Base-by-base conservation (phyloP, 2,797 vertebrate species). In the Sebastes kiyomatsui region DNA sequence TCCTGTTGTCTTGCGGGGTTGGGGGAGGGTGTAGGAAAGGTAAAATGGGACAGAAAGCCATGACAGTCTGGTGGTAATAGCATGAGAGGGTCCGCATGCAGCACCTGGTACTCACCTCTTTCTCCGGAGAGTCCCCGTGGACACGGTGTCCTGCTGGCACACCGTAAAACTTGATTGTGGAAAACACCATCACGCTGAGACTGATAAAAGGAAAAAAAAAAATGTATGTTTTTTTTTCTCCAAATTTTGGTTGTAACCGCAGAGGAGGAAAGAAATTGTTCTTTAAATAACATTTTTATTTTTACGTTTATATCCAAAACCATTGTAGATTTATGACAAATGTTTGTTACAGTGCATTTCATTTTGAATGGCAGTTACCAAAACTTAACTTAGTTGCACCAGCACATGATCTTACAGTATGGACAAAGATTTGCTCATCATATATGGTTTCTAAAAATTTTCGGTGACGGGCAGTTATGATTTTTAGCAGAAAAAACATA, bases 81-180 rank as follows among this genome's bases (percentile, higher is more conserved):
- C 80, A 79, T 68, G 82, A 88, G 90, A 90, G 91, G 82, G 73
- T 79, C 83, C 56, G 62, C 91, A 46, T 46, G 16, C 42, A 90
- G 89, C 92, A 94, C 92, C 92, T 93, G 94, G 92, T 91, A 87
- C 86, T 94, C 93, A 93, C 90, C 93, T 95, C 93, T 91, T 85
- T 88, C 90, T 88, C 88, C 67, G 35, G 46, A 83, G 85, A 66
- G 87, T 92, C 91, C 92, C 90, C 65, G 83, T 72, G 90, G 95
- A 94, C 85, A 79, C 20, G 74, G 66, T 30, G 77, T 86, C 90
- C 92, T 69, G 92, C 92, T 90, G 90, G 85, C 85, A 81, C 67
- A 79, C 91, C 87, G 86, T 95, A 94, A 95, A 96, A 96, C 92
- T 92, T 93, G 93, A 95, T 94, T 95, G 93, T 95, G 87, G 88